phyloP scores from a whole-genome alignment of 2,113 vertebrate genomes.

The Pelobates fuscus region DNA sequence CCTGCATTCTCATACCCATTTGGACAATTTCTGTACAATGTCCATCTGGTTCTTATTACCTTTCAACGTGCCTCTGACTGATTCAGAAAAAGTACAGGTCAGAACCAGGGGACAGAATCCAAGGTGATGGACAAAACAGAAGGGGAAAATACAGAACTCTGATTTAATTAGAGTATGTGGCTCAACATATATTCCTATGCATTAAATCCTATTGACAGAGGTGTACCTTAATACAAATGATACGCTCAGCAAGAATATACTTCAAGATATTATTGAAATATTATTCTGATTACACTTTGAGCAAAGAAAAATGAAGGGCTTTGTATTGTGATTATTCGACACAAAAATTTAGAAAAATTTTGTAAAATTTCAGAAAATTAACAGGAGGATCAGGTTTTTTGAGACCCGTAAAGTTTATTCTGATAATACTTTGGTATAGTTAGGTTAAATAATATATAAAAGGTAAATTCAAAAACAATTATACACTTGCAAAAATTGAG shows the following conservation, averaged over 20 bases:
- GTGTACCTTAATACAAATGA: not conserved
- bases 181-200: conserved; percentile 24
- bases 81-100: conserved; percentile 77
- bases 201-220: conserved; percentile 14
- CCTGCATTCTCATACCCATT: conserved; percentile 92
- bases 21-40: conserved; percentile 91
- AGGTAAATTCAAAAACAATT: no score
- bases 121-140: conserved; percentile 76
- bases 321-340: no score
- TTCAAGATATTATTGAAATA: not conserved
- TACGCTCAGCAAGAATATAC: not conserved
- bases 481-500: no score
- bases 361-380: no score
- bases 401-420: no score
- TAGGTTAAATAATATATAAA: no score
- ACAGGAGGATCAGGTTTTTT: no score
- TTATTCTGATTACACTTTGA: no score
- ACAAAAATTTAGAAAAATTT: no score
- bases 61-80: conserved; percentile 82
- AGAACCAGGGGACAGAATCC: conserved; percentile 68
- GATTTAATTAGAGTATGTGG: conserved; percentile 43
- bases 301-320: no score
- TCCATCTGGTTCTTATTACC: conserved; percentile 99
- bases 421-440: no score
- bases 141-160: conserved; percentile 50